These are phyloP conservation scores for Psittacula derbiana DNA, from an alignment of 2,797 vertebrate species.

Conservation along the genomic window DNA sequence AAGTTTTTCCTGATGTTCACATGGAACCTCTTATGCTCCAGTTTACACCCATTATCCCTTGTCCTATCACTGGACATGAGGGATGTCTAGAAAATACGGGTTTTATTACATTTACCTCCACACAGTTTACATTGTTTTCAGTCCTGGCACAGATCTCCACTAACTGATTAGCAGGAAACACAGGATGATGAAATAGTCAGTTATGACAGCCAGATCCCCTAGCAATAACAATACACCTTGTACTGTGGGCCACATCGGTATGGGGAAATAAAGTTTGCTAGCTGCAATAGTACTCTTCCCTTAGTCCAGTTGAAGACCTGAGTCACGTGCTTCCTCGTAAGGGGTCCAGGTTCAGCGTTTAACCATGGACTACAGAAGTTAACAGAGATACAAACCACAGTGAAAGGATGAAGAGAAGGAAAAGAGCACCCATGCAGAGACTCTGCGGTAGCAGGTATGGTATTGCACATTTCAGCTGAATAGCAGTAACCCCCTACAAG, in stretches of 20 bases:
- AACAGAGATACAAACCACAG: background rate
- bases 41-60: no score
- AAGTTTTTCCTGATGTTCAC: no score
- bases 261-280: background rate
- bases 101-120: background rate
- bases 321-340: background rate
- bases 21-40: no score
- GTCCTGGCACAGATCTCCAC: fast-evolving
- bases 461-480: background rate
- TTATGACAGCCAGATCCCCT: fast-evolving
- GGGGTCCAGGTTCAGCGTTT: background rate
- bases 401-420: background rate
- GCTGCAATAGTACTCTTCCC: background rate
- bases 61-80: background rate
- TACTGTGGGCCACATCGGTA: fast-evolving
- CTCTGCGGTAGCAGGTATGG: background rate
- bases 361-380: background rate
- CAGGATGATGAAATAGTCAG: background rate
- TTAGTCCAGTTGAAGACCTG: background rate
- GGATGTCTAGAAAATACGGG: background rate
- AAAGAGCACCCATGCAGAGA: background rate
- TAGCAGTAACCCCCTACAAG: background rate
- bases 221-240: background rate
- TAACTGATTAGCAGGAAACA: background rate
- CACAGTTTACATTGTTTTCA: background rate